A percentile compares a stretch with the other conserved stretches of the same genome.
Evolutionary conservation across 2,113 vertebrate species (phyloP).

Genomic region (Lamprologus speciosus): DNA sequence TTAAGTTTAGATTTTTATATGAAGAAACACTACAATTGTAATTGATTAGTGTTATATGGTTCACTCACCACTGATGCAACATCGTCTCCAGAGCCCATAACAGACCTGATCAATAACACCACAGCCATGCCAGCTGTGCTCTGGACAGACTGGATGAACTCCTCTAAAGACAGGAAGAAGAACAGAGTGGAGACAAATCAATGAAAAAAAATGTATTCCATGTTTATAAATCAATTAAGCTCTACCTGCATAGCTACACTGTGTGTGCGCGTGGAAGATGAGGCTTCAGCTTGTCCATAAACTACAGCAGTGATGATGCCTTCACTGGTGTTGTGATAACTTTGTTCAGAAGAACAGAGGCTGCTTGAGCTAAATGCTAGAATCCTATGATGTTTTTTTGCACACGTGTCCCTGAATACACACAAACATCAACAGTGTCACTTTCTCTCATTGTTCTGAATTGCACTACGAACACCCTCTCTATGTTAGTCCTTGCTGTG

Average conservation of each 20-base stretch:
- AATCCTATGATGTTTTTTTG: background rate
- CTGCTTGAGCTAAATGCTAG: background rate
- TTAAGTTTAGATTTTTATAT: background rate
- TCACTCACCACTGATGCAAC: constrained; percentile 80
- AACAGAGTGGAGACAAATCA: background rate
- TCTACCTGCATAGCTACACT: background rate
- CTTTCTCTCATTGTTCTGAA: background rate
- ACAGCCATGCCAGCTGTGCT: constrained; percentile 87
- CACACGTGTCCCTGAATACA: background rate
- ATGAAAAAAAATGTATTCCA: background rate
- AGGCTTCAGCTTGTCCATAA: background rate
- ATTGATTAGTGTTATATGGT: background rate
- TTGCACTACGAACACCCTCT: rapidly evolving
- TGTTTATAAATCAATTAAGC: background rate
- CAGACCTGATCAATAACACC: constrained; percentile 76
- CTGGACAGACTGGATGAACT: constrained; percentile 83
- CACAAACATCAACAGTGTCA: background rate
- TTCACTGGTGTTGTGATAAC: background rate
- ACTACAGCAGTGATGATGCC: background rate
- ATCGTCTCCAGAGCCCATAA: constrained; percentile 73
- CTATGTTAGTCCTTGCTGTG: background rate
- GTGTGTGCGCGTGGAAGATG: background rate
- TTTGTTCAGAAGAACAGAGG: background rate
- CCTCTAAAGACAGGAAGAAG: constrained; percentile 62
- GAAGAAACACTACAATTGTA: background rate